phyloP scores from a whole-genome alignment of 2,113 vertebrate species.

The Petaurus breviceps region DNA sequence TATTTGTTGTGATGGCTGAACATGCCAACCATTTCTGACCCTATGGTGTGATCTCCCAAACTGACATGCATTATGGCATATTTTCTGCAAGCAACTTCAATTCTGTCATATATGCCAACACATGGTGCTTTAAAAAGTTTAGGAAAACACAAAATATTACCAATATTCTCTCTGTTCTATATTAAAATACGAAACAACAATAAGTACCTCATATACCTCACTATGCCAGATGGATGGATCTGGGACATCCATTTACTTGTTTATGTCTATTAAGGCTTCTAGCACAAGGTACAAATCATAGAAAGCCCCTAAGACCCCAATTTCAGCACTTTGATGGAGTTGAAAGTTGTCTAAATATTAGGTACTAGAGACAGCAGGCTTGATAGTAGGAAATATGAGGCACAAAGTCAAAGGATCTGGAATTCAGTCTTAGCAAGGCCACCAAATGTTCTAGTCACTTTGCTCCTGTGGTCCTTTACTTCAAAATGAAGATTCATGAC shows the following conservation, averaged over 20 bases:
- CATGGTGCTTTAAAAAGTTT: slow-evolving; percentile 56
- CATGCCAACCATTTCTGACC: slow-evolving; percentile 64
- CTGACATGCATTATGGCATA: slow-evolving; percentile 55
- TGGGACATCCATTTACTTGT: not conserved
- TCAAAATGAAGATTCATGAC: not conserved
- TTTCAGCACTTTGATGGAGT: not conserved
- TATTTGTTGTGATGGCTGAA: slow-evolving; percentile 55
- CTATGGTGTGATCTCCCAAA: slow-evolving; percentile 40
- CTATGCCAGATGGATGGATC: slow-evolving; percentile 40
- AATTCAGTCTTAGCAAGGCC: not conserved
- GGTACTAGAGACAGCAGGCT: not conserved
- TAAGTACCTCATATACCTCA: not conserved
- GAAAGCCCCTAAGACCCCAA: not conserved
- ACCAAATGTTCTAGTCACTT: not conserved
- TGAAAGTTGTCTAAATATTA: slow-evolving; percentile 26
- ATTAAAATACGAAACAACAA: slow-evolving; percentile 44
- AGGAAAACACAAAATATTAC: slow-evolving; percentile 71
- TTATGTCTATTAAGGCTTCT: slow-evolving; percentile 27
- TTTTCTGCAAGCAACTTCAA: slow-evolving; percentile 59
- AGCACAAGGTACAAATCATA: slow-evolving; percentile 5
- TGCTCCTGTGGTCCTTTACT: not conserved
- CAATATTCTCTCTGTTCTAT: slow-evolving; percentile 56
- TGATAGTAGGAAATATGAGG: not conserved
- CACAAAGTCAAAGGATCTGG: not conserved
- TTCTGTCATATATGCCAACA: slow-evolving; percentile 53